A percentile compares a stretch with the other conserved stretches of the same genome.
Evolutionary conservation across 2,797 vertebrate genomes (phyloP).

Genomic region (Protonibea diacanthus): DNA sequence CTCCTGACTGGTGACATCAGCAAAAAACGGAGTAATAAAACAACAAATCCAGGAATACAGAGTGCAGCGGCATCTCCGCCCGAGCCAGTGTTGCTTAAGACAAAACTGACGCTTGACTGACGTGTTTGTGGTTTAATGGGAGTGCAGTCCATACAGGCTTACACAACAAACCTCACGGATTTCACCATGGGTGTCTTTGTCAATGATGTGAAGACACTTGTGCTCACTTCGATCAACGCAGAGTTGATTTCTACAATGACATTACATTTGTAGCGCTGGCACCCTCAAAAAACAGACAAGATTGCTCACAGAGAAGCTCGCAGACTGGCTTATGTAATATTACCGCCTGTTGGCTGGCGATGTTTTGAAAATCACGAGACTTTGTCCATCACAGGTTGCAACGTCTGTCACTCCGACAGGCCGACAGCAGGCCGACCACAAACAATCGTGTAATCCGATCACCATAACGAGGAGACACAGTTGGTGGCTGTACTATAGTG

Average conservation of each 20-base stretch:
- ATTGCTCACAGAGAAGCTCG: background rate
- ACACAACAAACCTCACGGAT: constrained; percentile 27
- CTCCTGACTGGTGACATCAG: constrained; percentile 55
- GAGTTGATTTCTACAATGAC: background rate
- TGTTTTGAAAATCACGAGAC: background rate
- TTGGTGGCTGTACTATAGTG: background rate
- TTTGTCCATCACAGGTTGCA: constrained; percentile 5
- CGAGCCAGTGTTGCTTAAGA: constrained; percentile 16
- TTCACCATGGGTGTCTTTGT: constrained; percentile 18
- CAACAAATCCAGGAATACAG: constrained; percentile 21
- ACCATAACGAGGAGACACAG: background rate
- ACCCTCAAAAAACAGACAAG: background rate
- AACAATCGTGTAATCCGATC: constrained; percentile 9
- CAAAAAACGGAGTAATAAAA: constrained; percentile 45
- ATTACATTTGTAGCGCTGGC: background rate
- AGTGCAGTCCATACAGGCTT: background rate
- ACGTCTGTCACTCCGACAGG: constrained; percentile 17
- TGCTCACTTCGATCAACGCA: constrained; percentile 19
- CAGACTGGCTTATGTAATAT: background rate
- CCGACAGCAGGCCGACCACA: constrained; percentile 9
- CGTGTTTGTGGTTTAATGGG: background rate
- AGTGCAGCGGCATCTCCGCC: constrained; percentile 25
- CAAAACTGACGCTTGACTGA: constrained; percentile 11
- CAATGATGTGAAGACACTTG: constrained; percentile 4
- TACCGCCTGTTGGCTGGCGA: constrained; percentile 13